Evolutionary conservation across 2,797 vertebrate genomes (phyloP).

Genomic region (Argentina silus): DNA sequence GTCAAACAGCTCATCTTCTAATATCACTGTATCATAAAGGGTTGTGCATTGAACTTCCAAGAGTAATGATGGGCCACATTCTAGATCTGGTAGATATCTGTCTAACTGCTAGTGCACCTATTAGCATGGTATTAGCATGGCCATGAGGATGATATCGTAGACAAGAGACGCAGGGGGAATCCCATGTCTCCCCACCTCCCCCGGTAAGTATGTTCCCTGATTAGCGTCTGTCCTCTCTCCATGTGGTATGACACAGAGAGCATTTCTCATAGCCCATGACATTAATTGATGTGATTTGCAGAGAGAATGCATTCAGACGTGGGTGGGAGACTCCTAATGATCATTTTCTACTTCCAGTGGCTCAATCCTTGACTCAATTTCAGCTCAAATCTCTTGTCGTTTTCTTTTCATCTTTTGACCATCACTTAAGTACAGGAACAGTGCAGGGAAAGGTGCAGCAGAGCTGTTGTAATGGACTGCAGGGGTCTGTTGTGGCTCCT

Average conservation of each 20-base stretch:
- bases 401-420: constrained; percentile 71
- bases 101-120: too few relatives aligned
- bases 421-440: constrained; percentile 52
- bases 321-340: constrained; percentile 85
- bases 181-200: constrained; percentile 77
- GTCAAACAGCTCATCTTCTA: too few relatives aligned
- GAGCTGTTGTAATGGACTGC: constrained; percentile 51
- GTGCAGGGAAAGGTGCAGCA: constrained; percentile 60
- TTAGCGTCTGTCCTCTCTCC: constrained; percentile 77
- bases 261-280: constrained; percentile 81
- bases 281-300: constrained; percentile 84
- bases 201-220: constrained; percentile 78
- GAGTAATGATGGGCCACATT: too few relatives aligned
- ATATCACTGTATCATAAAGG: too few relatives aligned
- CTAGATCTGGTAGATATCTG: background rate
- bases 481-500: constrained; percentile 61
- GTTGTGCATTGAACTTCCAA: background rate
- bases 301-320: constrained; percentile 78
- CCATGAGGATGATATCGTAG: constrained; percentile 37
- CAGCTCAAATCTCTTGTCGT: constrained; percentile 66
- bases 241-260: constrained; percentile 76
- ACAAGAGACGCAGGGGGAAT: constrained; percentile 68
- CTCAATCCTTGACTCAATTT: constrained; percentile 79
- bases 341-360: constrained; percentile 82
- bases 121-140: constrained; percentile 46